Base-by-base conservation (phyloP, 2,113 vertebrate species). In the Dipodomys stephensi region DNA sequence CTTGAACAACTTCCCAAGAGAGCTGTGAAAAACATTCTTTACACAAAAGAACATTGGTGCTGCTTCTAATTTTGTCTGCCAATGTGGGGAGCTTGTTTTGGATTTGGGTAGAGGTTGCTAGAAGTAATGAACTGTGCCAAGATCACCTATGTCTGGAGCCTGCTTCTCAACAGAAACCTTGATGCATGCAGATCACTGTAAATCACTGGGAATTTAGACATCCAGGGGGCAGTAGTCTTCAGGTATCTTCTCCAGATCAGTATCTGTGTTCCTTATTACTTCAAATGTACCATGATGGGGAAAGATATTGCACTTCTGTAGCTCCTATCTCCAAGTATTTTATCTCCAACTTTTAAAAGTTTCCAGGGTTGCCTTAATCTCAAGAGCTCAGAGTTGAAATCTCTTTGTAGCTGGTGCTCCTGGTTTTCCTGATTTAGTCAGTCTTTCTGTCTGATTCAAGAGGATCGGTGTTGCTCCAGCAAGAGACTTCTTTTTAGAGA, bases 141-240 rank as follows among this genome's bases (percentile, higher is more conserved):
- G 98, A 93, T 99, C 99, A 77, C 99, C 99, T 4, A 99, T 99
- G 93, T 99, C 99, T 86, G 99, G 98, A 93, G 99, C 98, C 96
- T 99, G 99, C 97, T 99, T 99, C 93, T 99, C 99, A 96, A 99
- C 99, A 60, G 99, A 99, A 90, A 99, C 99, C 99, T 99, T 99
- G 84, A 99, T 99, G 81, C 99, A 99, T 0, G 99, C 99, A 30
- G 99, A 99, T 30, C 99, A 99, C 79, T 99, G 99, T 95, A 99
- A 97, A 96, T 99, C 99, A 97, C 99, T 99, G 81, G 99, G 99
- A 96, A 99, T 99, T 96, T 99, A 99, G 84, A 99, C 99, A 79
- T 99, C 98, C 8, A 99, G 98, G 10, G 99, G 99, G 94, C 99
- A 99, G 97, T 99, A 99, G 97, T 99, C 99, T 80, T 99, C 99